Conservation (phyloP, 2,888 invertebrate genomes). For the Trilocha varians region DNA sequence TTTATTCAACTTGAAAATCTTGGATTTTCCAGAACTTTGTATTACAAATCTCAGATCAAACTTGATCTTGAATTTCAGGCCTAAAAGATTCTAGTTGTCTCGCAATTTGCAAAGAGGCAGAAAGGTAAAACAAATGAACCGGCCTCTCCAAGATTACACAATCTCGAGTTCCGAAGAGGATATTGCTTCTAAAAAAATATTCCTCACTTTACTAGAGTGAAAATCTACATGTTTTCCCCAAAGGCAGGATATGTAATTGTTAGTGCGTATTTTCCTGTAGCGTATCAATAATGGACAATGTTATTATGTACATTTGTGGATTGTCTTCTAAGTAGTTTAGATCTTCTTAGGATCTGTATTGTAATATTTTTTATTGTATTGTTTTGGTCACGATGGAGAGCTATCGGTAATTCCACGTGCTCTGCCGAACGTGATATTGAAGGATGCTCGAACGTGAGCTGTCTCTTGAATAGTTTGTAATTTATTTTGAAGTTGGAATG, state of each 20-base stretch:
- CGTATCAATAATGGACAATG: background rate
- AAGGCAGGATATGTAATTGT: background rate
- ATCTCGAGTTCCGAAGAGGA: background rate
- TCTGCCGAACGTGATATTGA: no score
- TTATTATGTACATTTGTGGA: background rate
- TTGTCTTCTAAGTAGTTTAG: background rate
- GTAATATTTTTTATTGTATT: background rate
- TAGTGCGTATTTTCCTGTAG: background rate
- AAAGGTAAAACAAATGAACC: background rate
- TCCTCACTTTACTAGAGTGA: background rate
- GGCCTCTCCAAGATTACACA: background rate
- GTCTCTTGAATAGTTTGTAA: no score
- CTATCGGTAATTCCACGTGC: no score
- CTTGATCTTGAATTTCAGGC: background rate
- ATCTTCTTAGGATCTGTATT: background rate
- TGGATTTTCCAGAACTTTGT: background rate
- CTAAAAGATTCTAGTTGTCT: background rate
- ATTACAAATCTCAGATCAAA: background rate
- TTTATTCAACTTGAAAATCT: no score
- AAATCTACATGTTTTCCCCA: background rate
- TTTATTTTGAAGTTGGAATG: no score
- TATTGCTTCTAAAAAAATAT: background rate
- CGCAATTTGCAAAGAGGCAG: background rate
- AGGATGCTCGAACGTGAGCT: no score
- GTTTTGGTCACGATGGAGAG: background rate